A percentile compares a stretch with the other conserved stretches of the same genome.
These are phyloP conservation scores for Rhamnusium bicolor DNA, from an alignment of 2,888 invertebrate genomes.

Conservation along the genomic window DNA sequence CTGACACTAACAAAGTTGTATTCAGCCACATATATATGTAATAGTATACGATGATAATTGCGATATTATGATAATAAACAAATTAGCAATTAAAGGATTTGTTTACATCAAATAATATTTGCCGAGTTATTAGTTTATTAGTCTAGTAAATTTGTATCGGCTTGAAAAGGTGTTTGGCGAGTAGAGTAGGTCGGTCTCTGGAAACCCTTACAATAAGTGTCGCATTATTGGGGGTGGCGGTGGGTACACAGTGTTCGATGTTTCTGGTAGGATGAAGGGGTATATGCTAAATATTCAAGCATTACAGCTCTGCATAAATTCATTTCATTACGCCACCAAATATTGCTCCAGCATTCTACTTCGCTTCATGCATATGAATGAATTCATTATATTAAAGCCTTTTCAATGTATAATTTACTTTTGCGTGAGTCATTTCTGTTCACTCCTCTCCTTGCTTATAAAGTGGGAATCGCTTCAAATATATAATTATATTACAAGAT, in stretches of 20 bases:
- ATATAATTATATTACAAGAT: slow-evolving; percentile 67
- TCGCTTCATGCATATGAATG: slow-evolving; percentile 78
- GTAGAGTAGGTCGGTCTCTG: slow-evolving; percentile 23
- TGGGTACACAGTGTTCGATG: slow-evolving; percentile 68
- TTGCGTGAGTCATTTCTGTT: slow-evolving; percentile 78
- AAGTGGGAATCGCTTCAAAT: slow-evolving; percentile 68
- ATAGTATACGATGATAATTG: too few relatives aligned
- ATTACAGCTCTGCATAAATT: slow-evolving; percentile 79
- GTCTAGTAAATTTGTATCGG: slow-evolving; percentile 8
- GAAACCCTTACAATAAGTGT: slow-evolving; percentile 52
- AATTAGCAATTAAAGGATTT: too few relatives aligned
- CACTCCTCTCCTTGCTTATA: slow-evolving; percentile 61
- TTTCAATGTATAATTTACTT: slow-evolving; percentile 80
- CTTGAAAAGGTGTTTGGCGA: slow-evolving; percentile 27
- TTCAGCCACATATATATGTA: too few relatives aligned
- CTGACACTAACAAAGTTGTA: too few relatives aligned
- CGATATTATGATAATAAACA: too few relatives aligned
- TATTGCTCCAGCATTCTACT: slow-evolving; percentile 74
- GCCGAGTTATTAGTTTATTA: slow-evolving; percentile 2
- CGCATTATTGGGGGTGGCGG: slow-evolving; percentile 60
- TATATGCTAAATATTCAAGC: slow-evolving; percentile 77
- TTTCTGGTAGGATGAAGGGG: slow-evolving; percentile 77
- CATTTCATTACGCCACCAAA: slow-evolving; percentile 79
- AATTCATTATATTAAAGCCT: slow-evolving; percentile 79
- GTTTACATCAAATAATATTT: too few relatives aligned